Evolutionary conservation across 2,888 invertebrate species (phyloP), one percentile per base, ranked within the genome.

Genomic region (Tethea ocularis): DNA sequence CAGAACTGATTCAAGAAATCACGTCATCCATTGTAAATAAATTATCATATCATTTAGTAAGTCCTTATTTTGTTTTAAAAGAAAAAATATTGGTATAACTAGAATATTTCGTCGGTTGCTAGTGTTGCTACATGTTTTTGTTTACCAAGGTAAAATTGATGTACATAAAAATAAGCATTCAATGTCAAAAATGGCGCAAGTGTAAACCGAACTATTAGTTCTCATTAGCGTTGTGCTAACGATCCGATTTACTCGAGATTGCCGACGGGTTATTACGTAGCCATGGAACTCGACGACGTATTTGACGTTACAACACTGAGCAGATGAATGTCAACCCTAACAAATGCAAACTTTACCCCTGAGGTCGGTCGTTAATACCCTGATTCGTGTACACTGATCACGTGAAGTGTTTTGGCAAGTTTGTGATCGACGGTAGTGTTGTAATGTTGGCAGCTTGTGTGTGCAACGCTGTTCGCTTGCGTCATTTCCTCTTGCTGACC

Each of bases 401-500:
- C 78, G 80, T 78, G 78, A 71, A 75, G 72, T 74, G 77, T 86
- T 87, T 87, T 87, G 83, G 87, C 87, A 78, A 82, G 77, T 82
- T 78, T 72, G 72, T 73, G 74, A 71, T 75, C 65, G 74, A 55
- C 64, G 55, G 60, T 33, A 58, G 74, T 85, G 80, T 88, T 83
- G 87, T 82, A 88, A 88, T 74, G 74, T 75, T 74, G 78, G 64
- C 64, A 60, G 63, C 57, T 61, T 61, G 74, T 75, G 74, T 75
- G 78, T 83, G 84, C 85, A 85, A 77, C 79, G 78, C 72, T 69
- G 72, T 71, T 76, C 69, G 71, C 72, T 89, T 90, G 91, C 91
- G 92, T 93, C 92, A 92, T 89, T 91, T 93, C 93, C 92, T 92
- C 82, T 83, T 73, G 84, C 68, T 88, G 93, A 88, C 93, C 93